Evolutionary conservation across 2,113 vertebrate species (phyloP), one percentile per base, ranked within the genome.

Genomic region (Triplophysa tibetana): DNA sequence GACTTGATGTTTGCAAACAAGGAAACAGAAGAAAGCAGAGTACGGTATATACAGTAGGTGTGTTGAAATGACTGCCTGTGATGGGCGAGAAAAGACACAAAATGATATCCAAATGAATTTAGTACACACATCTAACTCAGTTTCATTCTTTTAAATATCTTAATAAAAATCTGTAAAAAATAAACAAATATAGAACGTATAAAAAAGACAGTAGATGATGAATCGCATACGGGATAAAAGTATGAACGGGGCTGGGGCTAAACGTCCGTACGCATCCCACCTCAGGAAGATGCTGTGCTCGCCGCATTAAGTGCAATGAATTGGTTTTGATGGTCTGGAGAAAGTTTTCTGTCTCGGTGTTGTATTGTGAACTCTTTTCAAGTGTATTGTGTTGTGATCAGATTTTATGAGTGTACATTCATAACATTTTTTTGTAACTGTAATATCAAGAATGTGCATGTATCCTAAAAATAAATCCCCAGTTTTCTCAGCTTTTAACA

Each of bases 111-210:
- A 61, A 74, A 74, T 29, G 0, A 29, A 52, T 9, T 41, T 60
- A 43, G 9, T 12, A 24, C 7, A 58, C 54, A 58, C 56, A 16
- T 43, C 38, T 13, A 61, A 56, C n/a, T 60, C 13, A 43, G 21
- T 9, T 3, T 10, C 13, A 6, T 16, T 24, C 10, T 16, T 54
- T 70, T 72, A 72, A 72, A 72, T 72, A 72, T 72, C 50, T 56
- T 12, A 38, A 72, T 72, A 72, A 56, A 72, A 72, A 72, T 72
- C 69, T 38, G 50, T 72, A 56, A 70, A 54, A 68, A 16, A 50
- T 7, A 6, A 45, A 45, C 5, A 45, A 21, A 50, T 38, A 70
- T n/a, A 54, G 2, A 23, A 68, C 21, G 3, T 16, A 48, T 45
- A 23, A 67, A 45, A 68, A 70, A 68, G 24, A n/a, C 48, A 70